A percentile compares a stretch with the other conserved stretches of the same genome.
phyloP scores from a whole-genome alignment of 2,888 invertebrate species.

The Tenthredo livida region DNA sequence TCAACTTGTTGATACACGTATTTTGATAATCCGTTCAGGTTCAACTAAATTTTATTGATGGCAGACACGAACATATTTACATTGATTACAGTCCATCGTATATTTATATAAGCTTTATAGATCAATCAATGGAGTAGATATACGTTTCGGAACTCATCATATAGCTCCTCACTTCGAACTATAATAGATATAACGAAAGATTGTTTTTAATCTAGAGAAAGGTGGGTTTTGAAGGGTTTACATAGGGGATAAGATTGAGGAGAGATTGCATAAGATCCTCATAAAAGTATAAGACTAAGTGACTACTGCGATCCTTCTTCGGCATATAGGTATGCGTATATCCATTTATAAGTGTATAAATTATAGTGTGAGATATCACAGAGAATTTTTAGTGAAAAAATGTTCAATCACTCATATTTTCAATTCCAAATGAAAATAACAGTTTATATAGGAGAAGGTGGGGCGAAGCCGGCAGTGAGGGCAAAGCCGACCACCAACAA shows the following conservation, averaged over 20 bases:
- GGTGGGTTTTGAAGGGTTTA: slow-evolving; percentile 14
- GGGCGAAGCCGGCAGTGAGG: too few relatives aligned
- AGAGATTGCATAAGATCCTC: slow-evolving; percentile 1
- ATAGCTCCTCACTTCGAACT: not conserved
- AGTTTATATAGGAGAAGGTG: too few relatives aligned
- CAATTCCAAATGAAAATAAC: not conserved
- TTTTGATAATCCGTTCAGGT: not conserved
- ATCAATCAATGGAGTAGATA: not conserved
- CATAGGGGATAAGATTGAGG: slow-evolving; percentile 7
- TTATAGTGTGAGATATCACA: not conserved
- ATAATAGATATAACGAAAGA: not conserved
- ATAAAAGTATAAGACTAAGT: not conserved
- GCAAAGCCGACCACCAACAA: too few relatives aligned
- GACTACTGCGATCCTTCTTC: not conserved
- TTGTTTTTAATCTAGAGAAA: slow-evolving; percentile 2
- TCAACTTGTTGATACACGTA: not conserved
- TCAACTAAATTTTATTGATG: not conserved
- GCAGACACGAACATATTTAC: not conserved
- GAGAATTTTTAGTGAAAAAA: not conserved
- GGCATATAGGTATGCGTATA: not conserved
- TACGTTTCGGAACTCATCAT: not conserved
- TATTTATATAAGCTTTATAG: not conserved
- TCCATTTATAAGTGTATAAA: not conserved
- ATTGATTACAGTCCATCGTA: not conserved
- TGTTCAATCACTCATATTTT: not conserved